phyloP scores from a whole-genome alignment of 2,888 invertebrate genomes.

The Geotrupes spiniger region DNA sequence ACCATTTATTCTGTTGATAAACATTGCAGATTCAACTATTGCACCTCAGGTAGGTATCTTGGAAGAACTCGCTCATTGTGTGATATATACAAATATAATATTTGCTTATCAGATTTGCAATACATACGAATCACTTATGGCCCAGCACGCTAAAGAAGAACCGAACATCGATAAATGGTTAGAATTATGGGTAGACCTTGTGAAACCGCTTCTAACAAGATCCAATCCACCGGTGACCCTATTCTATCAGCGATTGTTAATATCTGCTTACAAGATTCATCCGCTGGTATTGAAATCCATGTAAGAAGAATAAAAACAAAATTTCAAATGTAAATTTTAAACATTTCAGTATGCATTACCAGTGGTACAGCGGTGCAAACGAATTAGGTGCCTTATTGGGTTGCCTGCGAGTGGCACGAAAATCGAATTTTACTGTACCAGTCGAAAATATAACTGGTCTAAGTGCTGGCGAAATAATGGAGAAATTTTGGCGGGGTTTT shows the following conservation, averaged over 20 bases:
- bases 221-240: constrained; percentile 40
- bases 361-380: constrained; percentile 25
- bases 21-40: constrained; percentile 45
- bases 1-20: constrained; percentile 42
- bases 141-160: constrained; percentile 46
- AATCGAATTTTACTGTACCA: constrained; percentile 45
- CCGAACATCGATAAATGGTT: constrained; percentile 49
- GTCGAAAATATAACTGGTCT: constrained; percentile 9
- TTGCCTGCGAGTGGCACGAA: constrained; percentile 53
- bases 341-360: constrained; percentile 22
- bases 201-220: constrained; percentile 31
- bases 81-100: background rate
- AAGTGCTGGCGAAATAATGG: constrained; percentile 20
- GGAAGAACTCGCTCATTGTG: too few species aligned
- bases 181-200: constrained; percentile 48
- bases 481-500: constrained; percentile 55
- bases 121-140: constrained; percentile 57
- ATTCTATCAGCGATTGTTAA: constrained; percentile 43
- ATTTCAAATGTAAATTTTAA: background rate
- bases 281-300: constrained; percentile 40
- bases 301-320: constrained; percentile 30
- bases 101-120: constrained; percentile 49
- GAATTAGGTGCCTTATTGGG: constrained; percentile 52
- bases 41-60: constrained; percentile 49
- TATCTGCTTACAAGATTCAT: constrained; percentile 43